Conservation (phyloP, 2,113 vertebrate genomes). For the Girardinichthys multiradiatus region DNA sequence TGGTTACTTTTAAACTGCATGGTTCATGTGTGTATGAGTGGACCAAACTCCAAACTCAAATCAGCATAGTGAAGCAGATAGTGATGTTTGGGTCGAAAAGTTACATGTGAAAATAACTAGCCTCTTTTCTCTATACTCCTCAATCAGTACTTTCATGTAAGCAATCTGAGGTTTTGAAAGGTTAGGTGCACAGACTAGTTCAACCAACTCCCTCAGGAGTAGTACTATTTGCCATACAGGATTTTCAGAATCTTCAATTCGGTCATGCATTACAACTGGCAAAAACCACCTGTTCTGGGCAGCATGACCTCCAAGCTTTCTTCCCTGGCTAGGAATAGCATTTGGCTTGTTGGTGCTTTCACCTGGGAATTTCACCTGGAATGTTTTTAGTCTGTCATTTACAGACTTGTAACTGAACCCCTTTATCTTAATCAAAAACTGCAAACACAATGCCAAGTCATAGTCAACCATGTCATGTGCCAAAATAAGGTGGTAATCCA, state of each 20-base stretch:
- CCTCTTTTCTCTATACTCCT: conserved; percentile 22
- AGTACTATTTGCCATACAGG: too few species aligned
- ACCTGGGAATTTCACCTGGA: conserved; percentile 46
- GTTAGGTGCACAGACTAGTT: conserved; percentile 34
- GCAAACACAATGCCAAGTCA: conserved; percentile 30
- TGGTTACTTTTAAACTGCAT: conserved; percentile 38
- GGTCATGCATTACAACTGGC: conserved; percentile 7
- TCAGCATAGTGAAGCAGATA: conserved; percentile 40
- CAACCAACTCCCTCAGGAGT: conserved; percentile 31
- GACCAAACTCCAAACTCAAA: conserved; percentile 36
- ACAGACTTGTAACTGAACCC: conserved; percentile 36
- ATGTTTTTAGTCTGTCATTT: conserved; percentile 42
- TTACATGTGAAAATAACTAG: conserved; percentile 15
- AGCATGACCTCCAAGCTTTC: conserved; percentile 34
- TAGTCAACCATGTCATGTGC: conserved; percentile 40
- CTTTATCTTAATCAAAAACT: conserved; percentile 29
- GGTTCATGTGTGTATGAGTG: conserved; percentile 47
- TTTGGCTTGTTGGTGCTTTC: conserved; percentile 40
- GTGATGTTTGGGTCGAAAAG: conserved; percentile 43
- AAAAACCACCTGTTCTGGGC: conserved; percentile 46
- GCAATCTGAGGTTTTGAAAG: conserved; percentile 43
- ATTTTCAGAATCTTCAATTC: too few species aligned
- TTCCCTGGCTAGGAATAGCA: conserved; percentile 31
- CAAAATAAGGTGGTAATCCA: conserved; percentile 5
- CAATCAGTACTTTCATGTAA: conserved; percentile 29